Evolutionary conservation across 1,140 invertebrate genomes (phyloP).

Genomic region (Calliphora vicina): DNA sequence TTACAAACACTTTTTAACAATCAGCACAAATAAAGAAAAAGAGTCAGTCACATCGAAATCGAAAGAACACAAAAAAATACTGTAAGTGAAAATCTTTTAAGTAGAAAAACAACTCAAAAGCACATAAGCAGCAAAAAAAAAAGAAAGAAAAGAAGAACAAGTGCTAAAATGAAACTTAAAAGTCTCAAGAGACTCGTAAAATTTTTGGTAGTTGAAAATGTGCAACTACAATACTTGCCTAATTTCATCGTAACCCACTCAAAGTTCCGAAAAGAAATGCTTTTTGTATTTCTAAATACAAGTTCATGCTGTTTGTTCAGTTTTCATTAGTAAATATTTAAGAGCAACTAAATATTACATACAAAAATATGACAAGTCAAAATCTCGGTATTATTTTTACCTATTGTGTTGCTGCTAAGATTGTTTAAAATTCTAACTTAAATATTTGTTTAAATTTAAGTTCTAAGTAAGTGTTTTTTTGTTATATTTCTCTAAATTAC

Average conservation of each 20-base stretch:
- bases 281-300: no score
- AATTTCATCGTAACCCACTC: background rate
- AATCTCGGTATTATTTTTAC: no score
- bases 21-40: conserved; percentile 21
- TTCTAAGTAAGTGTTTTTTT: no score
- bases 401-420: no score
- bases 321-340: no score
- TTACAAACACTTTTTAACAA: conserved; percentile 24
- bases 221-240: background rate
- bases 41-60: background rate
- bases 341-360: no score
- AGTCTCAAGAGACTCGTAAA: conserved; percentile 33
- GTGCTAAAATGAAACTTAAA: background rate
- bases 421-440: no score
- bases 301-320: no score
- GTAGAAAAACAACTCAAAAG: background rate
- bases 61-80: background rate
- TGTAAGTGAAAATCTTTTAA: background rate
- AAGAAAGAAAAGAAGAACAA: background rate
- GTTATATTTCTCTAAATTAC: no score
- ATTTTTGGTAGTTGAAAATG: background rate
- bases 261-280: background rate
- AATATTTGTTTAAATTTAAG: no score
- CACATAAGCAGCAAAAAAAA: background rate
- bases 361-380: no score